A percentile compares a stretch with the other conserved stretches of the same genome.
Conservation (phyloP, 2,888 invertebrate species). For the Hirudinaria manillensis region DNA sequence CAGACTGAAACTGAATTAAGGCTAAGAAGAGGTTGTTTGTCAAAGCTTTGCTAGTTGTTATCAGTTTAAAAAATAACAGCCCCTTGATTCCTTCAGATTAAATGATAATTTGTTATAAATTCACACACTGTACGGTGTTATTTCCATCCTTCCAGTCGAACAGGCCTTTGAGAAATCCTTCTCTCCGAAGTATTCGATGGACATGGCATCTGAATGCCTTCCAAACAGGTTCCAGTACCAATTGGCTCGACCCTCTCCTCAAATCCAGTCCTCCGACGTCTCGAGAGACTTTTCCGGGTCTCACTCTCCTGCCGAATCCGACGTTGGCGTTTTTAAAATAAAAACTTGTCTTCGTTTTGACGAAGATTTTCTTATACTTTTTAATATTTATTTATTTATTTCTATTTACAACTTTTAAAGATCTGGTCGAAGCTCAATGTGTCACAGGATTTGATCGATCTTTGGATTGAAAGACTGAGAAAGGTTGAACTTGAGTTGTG, state of each 20-base stretch:
- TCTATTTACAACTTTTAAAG: slow-evolving; percentile 30
- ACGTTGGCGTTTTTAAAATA: not conserved
- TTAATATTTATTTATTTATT: not conserved
- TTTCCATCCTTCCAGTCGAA: not conserved
- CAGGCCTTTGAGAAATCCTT: not conserved
- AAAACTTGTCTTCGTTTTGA: not conserved
- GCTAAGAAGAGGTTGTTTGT: slow-evolving; percentile 1
- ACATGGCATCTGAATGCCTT: not conserved
- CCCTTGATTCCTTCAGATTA: not conserved
- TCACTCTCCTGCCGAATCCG: not conserved
- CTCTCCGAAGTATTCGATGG: not conserved
- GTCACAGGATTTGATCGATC: slow-evolving; percentile 36
- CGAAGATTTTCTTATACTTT: not conserved
- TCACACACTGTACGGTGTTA: not conserved
- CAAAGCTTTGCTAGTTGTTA: not conserved
- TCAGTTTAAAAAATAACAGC: not conserved
- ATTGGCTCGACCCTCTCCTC: not conserved
- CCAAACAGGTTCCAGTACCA: slow-evolving; percentile 5
- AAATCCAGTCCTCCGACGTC: not conserved
- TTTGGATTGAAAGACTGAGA: slow-evolving; percentile 50
- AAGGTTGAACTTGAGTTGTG: slow-evolving; percentile 42
- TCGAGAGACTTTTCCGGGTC: not conserved
- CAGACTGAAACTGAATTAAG: not conserved
- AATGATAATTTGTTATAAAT: not conserved
- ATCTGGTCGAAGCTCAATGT: slow-evolving; percentile 46